Evolutionary conservation across 2,797 vertebrate genomes (phyloP), one percentile per base, ranked within the genome.

Genomic region (Chrysocyon brachyurus): DNA sequence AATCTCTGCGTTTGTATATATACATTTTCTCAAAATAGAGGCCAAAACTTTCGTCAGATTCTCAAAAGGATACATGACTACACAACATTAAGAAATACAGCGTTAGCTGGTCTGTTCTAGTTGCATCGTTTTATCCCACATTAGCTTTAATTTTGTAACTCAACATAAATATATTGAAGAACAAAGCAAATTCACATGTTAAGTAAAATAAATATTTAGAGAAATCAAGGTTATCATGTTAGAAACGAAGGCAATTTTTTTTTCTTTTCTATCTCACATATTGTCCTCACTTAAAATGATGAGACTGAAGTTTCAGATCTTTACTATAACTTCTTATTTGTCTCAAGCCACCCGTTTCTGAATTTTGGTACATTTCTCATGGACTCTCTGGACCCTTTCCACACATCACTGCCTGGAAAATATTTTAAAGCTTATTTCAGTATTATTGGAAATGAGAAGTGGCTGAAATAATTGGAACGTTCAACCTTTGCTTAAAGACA

Each of bases 151-250:
- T 70, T 61, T 75, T 93, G 26, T 89, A 85, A 68, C 1, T n/a
- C 12, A 85, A 54, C 12, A 24, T 82, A 90, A 94, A 49, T 21
- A 63, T 63, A 56, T 82, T 70, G 46, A 5, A 70, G 46, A 91
- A 54, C 3, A 89, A 68, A 75, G 4, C 6, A 92, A 77, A n/a
- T 68, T 89, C 7, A 86, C 46, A 89, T 75, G 52, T 73, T 81
- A 81, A 85, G 5, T 87, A 61, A 72, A 59, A 81, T 75, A 46
- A 82, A 75, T 85, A 59, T 31, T 88, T 91, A 36, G 10, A 97
- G 56, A 57, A 92, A 88, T 82, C n/a, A 31, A 63, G 4, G 2
- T 84, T 84, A 15, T n/a, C 11, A n/a, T 40, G 26, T 84, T 49
- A 90, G 28, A 94, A 78, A 64, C 14, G 63, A 15, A 61, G 6